Evolutionary conservation across 2,888 invertebrate genomes (phyloP).

Genomic region (Sipha maydis): DNA sequence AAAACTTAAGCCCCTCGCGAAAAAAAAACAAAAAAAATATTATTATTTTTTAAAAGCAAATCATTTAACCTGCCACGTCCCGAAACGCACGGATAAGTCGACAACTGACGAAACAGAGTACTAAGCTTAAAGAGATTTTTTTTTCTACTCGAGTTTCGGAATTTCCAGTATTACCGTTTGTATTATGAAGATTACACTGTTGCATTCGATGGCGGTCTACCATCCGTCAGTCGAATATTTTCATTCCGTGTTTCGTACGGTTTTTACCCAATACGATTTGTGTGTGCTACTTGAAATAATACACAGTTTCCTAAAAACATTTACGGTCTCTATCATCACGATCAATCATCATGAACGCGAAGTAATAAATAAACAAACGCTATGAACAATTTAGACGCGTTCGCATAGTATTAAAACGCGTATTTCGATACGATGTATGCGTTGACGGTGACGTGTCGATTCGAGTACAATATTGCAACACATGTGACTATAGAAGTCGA

Average conservation of each 20-base stretch:
- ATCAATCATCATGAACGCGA: background rate
- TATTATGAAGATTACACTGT: background rate
- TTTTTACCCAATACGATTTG: background rate
- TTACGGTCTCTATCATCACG: background rate
- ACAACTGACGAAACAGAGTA: background rate
- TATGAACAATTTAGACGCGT: background rate
- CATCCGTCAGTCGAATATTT: constrained; percentile 1
- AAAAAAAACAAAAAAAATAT: background rate
- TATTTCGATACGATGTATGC: background rate
- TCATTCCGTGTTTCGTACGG: background rate
- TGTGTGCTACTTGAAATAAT: constrained; percentile 8
- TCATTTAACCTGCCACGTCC: constrained; percentile 30
- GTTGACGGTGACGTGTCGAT: background rate
- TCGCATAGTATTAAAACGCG: background rate
- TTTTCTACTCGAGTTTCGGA: background rate
- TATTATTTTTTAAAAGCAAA: constrained; percentile 43
- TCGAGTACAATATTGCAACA: too few relatives aligned
- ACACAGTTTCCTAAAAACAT: background rate
- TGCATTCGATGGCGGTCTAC: background rate
- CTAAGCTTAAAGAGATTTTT: constrained; percentile 7
- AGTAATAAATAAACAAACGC: background rate
- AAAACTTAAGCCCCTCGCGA: constrained; percentile 4
- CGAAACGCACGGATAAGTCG: constrained; percentile 2
- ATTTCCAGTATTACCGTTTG: constrained; percentile 29
- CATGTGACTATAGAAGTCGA: background rate